Evolutionary conservation across 2,797 vertebrate genomes (phyloP).

Genomic region (Picus viridis): DNA sequence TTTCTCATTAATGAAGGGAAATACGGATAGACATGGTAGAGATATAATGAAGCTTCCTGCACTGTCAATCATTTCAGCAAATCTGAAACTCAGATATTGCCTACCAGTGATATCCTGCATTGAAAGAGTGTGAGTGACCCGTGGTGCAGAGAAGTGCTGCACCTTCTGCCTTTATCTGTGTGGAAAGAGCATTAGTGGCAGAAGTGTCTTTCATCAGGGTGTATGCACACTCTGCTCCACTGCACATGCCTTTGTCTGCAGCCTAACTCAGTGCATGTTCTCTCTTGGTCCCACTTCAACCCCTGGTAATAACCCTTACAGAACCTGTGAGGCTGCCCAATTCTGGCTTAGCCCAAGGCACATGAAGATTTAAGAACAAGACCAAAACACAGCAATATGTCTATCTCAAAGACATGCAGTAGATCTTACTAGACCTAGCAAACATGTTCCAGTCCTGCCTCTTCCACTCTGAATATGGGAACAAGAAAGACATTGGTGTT

Average conservation of each 20-base stretch:
- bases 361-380: not conserved
- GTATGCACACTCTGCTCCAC: not conserved
- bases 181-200: not conserved
- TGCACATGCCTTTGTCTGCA: fast-evolving
- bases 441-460: not conserved
- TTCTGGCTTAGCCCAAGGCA: not conserved
- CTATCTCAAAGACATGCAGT: fast-evolving
- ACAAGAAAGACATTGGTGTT: not conserved
- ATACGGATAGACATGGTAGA: not conserved
- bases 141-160: too few species aligned
- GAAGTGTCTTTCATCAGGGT: not conserved
- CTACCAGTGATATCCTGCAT: too few species aligned
- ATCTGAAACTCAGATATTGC: not conserved
- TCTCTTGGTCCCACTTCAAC: not conserved
- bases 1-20: not conserved
- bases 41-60: not conserved
- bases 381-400: not conserved
- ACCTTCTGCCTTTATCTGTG: fast-evolving
- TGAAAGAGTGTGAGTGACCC: not conserved
- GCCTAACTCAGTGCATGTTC: fast-evolving
- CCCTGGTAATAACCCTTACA: not conserved
- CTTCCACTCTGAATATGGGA: not conserved
- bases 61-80: too few species aligned
- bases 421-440: not conserved
- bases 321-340: not conserved